Percentiles rank a stretch among this genome's conserved stretches.
phyloP scores from a whole-genome alignment of 2,113 vertebrate genomes.

The Cercopithecus mona region DNA sequence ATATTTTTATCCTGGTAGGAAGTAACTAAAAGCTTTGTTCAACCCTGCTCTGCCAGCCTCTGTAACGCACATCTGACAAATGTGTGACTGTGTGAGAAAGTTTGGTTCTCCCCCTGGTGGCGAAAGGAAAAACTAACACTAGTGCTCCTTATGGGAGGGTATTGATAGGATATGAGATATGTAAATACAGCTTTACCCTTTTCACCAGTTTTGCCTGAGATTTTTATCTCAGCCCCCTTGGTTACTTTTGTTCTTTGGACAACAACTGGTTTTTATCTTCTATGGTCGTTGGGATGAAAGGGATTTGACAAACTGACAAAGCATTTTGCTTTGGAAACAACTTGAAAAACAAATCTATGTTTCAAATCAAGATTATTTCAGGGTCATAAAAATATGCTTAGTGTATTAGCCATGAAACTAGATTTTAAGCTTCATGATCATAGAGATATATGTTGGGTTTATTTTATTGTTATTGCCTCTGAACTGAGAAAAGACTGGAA shows the following conservation, averaged over 20 bases:
- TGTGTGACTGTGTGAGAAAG: not conserved
- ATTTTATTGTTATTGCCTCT: constrained; percentile 31
- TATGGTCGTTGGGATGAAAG: not conserved
- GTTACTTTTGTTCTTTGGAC: constrained; percentile 39
- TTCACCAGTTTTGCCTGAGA: not conserved
- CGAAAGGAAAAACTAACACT: not conserved
- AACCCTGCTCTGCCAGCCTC: not conserved
- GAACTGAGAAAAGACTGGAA: not conserved
- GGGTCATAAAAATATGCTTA: not conserved
- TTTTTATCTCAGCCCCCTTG: not conserved
- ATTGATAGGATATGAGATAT: not conserved
- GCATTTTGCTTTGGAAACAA: not conserved
- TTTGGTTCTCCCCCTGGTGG: constrained; percentile 72
- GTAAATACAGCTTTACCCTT: not conserved
- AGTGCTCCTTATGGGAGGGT: not conserved
- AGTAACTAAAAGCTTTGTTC: constrained; percentile 53
- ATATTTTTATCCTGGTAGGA: constrained; percentile 63
- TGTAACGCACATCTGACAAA: not conserved
- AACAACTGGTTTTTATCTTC: constrained; percentile 9
- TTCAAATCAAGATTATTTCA: constrained; percentile 20
- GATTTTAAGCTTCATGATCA: not conserved
- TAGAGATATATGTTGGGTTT: not conserved
- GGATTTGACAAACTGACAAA: not conserved
- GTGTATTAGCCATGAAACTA: not conserved
- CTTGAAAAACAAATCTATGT: constrained; percentile 1